These are phyloP conservation scores for Muscicapa comitata DNA, from an alignment of 2,797 vertebrate genomes.

Conservation along the genomic window DNA sequence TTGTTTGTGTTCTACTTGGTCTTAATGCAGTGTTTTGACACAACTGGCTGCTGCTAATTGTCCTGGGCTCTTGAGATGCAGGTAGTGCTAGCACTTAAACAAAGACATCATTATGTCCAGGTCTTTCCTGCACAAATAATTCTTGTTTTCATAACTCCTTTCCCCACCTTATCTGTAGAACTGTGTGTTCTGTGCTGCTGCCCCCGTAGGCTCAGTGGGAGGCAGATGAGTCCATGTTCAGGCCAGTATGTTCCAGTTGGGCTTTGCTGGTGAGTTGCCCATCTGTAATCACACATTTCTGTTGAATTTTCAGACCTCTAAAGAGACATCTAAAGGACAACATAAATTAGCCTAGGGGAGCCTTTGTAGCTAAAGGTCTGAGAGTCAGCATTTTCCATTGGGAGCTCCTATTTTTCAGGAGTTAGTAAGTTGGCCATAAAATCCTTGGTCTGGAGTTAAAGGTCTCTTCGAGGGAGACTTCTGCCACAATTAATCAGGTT, in stretches of 20 bases:
- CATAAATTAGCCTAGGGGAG: constrained; percentile 2
- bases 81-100: constrained; percentile 10
- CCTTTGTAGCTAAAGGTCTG: constrained; percentile 65
- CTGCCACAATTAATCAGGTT: constrained; percentile 43
- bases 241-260: constrained; percentile 1
- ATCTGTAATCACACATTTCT: not conserved
- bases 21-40: not conserved
- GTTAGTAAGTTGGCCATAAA: constrained; percentile 37
- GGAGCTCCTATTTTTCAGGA: constrained; percentile 73
- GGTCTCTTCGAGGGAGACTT: constrained; percentile 49
- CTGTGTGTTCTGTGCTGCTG: not conserved
- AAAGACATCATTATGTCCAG: not conserved
- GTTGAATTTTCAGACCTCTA: not conserved
- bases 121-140: not conserved
- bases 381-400: constrained; percentile 51
- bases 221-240: not conserved
- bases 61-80: not conserved
- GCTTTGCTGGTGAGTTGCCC: not conserved
- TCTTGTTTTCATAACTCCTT: not conserved
- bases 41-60: not conserved
- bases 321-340: constrained; percentile 9
- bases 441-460: constrained; percentile 46
- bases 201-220: not conserved
- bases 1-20: not conserved
- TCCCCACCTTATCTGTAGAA: not conserved